Evolutionary conservation across 2,797 vertebrate genomes (phyloP), one percentile per base, ranked within the genome.

Genomic region (Loriculus beryllinus): DNA sequence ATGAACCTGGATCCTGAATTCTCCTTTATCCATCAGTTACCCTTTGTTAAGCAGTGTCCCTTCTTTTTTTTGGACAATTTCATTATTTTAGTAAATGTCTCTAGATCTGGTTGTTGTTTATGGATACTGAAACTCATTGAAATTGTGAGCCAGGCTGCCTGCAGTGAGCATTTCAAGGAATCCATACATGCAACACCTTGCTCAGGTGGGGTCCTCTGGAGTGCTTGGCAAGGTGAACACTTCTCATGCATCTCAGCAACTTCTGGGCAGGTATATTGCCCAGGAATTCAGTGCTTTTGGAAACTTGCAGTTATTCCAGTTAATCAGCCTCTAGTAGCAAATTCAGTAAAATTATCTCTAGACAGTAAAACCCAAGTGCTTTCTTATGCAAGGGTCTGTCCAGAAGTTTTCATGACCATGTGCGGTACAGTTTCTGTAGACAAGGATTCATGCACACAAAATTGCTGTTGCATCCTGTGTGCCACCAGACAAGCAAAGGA

Each of bases 381-480:
- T 78, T 74, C 17, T 77, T 39, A 20, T 33, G 21, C 12, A 19
- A 42, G 37, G 6, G 35, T 43, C 31, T 70, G 29, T 33, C 35
- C 33, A 48, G 45, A 59, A 42, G 7, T 56, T 81, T 77, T 74
- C 52, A 14, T 85, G 26, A 21, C 43, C 2, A 0, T 29, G 76
- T 35, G 25, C 12, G 29, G 4, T 59, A 33, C 21, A 6, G 37
- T 43, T 75, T 28, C 33, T 84, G 31, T 52, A 52, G 56, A 43
- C 16, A 67, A 45, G 69, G 19, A 33, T 40, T 80, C 18, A 28
- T 0, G 0, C 3, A 4, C 33, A 5, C 29, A 37, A 37, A 35
- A 47, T 25, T 78, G 35, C 12, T 43, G 17, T 31, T 77, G 54
- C 12, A 31, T 65, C 56, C 31, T 88, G 31, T 13, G 31, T 82